A percentile compares a stretch with the other conserved stretches of the same genome.
These are phyloP conservation scores for Amitus sp. DNA, from an alignment of 2,888 invertebrate species.

Conservation along the genomic window DNA sequence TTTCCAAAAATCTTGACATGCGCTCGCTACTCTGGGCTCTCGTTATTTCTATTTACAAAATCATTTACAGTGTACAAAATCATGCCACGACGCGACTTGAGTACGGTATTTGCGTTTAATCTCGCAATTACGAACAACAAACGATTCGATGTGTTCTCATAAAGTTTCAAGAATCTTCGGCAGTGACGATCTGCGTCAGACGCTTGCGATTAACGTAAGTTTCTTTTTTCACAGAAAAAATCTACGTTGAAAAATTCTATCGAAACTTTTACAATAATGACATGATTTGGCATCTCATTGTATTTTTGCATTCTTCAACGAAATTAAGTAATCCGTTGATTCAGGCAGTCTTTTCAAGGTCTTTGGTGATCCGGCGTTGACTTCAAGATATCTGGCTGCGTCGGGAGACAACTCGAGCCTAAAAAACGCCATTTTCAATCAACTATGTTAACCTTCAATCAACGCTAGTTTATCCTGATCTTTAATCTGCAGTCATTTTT, in stretches of 20 bases:
- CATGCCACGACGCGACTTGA: too few relatives aligned
- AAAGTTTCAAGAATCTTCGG: slow-evolving; percentile 30
- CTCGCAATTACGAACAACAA: slow-evolving; percentile 31
- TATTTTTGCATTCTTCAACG: not conserved
- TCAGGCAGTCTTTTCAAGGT: slow-evolving; percentile 54
- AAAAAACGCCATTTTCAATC: too few relatives aligned
- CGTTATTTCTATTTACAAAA: slow-evolving; percentile 28
- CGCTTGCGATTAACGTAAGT: not conserved
- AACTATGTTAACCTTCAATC: too few relatives aligned
- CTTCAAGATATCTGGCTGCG: slow-evolving; percentile 85
- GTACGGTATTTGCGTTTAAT: slow-evolving; percentile 42
- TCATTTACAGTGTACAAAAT: not conserved
- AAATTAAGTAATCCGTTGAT: slow-evolving; percentile 22
- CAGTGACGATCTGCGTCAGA: slow-evolving; percentile 25
- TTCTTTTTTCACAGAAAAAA: not conserved
- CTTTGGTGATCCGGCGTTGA: slow-evolving; percentile 86
- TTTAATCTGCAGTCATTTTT: too few relatives aligned
- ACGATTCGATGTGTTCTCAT: slow-evolving; percentile 49
- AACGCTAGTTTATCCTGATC: too few relatives aligned
- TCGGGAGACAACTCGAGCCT: slow-evolving; percentile 66
- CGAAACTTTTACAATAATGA: not conserved
- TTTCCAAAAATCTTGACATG: slow-evolving; percentile 34
- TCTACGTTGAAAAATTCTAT: too few relatives aligned
- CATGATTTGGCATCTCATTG: slow-evolving; percentile 3
- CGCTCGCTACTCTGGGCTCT: slow-evolving; percentile 25